Conservation (phyloP, 1,140 invertebrate genomes). For the Oreohelix idahoensis region DNA sequence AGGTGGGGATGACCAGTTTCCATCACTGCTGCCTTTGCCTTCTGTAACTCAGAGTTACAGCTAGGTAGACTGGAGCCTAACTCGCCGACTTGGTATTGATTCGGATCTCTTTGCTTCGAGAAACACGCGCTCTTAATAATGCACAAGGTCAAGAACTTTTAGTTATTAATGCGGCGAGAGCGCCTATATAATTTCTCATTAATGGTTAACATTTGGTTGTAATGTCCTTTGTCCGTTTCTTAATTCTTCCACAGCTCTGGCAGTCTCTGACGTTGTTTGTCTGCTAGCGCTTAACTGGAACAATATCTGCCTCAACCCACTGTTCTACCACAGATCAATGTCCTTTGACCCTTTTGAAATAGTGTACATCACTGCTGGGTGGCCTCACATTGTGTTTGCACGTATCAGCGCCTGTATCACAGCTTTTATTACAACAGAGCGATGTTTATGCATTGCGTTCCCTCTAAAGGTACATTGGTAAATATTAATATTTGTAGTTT, state of each 20-base stretch:
- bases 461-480: not conserved
- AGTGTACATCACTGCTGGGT: not conserved
- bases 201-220: no score
- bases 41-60: no score
- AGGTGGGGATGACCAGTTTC: no score
- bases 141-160: no score
- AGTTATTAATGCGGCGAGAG: no score
- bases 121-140: no score
- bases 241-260: not conserved
- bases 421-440: not conserved
- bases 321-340: not conserved
- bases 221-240: no score
- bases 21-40: no score
- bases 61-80: no score
- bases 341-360: not conserved
- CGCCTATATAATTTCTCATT: no score
- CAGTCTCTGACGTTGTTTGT: not conserved
- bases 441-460: slow-evolving; percentile 6
- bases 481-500: not conserved
- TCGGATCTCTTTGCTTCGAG: no score
- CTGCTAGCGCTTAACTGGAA: not conserved
- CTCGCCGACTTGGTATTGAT: no score
- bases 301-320: not conserved
- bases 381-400: not conserved
- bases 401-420: not conserved